These are phyloP conservation scores for Porites rus DNA, from an alignment of 92 coral and sea anemone genomes.

Conservation along the genomic window DNA sequence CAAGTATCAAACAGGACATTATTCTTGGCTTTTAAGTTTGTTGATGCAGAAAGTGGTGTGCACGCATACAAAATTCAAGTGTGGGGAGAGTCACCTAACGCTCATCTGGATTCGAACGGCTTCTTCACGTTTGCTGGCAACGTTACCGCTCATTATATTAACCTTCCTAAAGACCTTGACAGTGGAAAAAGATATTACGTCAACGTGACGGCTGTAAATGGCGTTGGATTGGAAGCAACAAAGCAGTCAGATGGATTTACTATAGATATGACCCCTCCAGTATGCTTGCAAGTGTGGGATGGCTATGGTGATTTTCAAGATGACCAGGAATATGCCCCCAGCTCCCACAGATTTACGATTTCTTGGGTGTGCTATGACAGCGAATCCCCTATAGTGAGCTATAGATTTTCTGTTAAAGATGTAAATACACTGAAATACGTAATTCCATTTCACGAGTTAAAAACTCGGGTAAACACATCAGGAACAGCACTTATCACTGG, in stretches of 20 bases:
- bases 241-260: slow-evolving; percentile 72
- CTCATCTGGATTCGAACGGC: slow-evolving; percentile 29
- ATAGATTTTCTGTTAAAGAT: slow-evolving; percentile 68
- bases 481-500: slow-evolving; percentile 70
- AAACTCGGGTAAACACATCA: slow-evolving; percentile 43
- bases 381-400: slow-evolving; percentile 58
- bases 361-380: slow-evolving; percentile 78
- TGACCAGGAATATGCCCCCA: slow-evolving; percentile 45
- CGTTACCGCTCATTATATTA: slow-evolving; percentile 25
- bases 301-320: slow-evolving; percentile 15
- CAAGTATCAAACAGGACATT: slow-evolving; percentile 34
- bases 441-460: slow-evolving; percentile 70
- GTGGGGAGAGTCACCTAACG: not conserved
- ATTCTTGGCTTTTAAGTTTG: slow-evolving; percentile 58
- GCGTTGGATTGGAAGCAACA: slow-evolving; percentile 68
- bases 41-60: slow-evolving; percentile 82
- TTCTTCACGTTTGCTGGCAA: slow-evolving; percentile 50
- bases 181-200: slow-evolving; percentile 66
- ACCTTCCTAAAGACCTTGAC: slow-evolving; percentile 35
- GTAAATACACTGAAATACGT: slow-evolving; percentile 18
- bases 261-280: slow-evolving; percentile 81
- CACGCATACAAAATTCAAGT: slow-evolving; percentile 47
- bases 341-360: slow-evolving; percentile 45
- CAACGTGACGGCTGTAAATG: slow-evolving; percentile 72
- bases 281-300: slow-evolving; percentile 64